These are phyloP conservation scores for Sebastes hopkinsi DNA, from an alignment of 2,797 vertebrate species.

Conservation along the genomic window DNA sequence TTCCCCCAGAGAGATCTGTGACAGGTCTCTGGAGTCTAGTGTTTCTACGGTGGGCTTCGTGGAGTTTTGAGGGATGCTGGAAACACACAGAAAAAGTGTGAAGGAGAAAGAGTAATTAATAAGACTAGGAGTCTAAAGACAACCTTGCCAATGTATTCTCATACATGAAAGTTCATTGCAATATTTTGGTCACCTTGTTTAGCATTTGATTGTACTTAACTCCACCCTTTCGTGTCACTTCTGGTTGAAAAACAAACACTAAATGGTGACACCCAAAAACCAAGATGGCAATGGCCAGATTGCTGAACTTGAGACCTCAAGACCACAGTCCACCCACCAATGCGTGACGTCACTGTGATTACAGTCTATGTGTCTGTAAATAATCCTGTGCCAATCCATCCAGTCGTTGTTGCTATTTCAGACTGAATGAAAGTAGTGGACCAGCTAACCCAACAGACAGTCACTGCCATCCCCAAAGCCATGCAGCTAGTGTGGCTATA, in stretches of 20 bases:
- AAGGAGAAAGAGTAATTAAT: neutral
- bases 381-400: neutral
- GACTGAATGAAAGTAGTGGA: neutral
- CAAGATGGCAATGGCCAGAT: no score
- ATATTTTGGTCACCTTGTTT: accelerated
- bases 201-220: accelerated
- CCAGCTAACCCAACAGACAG: neutral
- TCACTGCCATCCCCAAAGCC: neutral
- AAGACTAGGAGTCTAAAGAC: neutral
- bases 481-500: neutral
- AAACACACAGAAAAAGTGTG: neutral
- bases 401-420: neutral
- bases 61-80: neutral
- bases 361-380: no score
- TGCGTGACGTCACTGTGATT: no score
- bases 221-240: neutral
- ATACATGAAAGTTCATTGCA: no score
- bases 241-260: neutral
- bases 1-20: neutral
- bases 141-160: no score
- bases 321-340: no score
- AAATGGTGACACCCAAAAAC: neutral
- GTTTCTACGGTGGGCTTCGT: neutral
- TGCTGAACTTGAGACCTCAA: neutral
- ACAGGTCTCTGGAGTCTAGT: neutral